Evolutionary conservation across 1,140 invertebrate genomes (phyloP).

Genomic region (Druon quercuslanigerum): DNA sequence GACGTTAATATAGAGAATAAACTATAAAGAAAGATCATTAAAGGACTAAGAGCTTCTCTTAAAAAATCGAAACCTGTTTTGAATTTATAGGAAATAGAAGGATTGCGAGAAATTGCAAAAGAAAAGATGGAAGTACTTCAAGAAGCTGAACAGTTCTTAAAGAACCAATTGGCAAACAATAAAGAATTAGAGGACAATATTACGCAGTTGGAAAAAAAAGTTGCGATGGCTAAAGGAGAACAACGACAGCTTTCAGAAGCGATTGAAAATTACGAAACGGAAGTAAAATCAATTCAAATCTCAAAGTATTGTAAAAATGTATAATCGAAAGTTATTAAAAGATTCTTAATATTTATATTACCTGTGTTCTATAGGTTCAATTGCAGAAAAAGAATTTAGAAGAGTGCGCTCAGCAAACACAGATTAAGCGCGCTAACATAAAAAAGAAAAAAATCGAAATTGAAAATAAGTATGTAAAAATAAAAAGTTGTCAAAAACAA

Average conservation of each 20-base stretch:
- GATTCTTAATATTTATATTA: conserved; percentile 22
- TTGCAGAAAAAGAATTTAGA: conserved; percentile 55
- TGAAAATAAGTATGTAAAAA: conserved; percentile 57
- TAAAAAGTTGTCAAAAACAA: conserved; percentile 54
- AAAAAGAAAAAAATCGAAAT: conserved; percentile 59
- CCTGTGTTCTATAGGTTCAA: conserved; percentile 46
- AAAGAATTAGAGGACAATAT: conserved; percentile 57
- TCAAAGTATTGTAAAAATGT: not conserved
- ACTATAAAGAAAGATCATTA: no score
- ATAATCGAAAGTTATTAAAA: conserved; percentile 27
- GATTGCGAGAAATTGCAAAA: conserved; percentile 52
- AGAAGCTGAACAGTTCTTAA: conserved; percentile 65
- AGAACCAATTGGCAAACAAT: conserved; percentile 61
- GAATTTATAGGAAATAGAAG: conserved; percentile 64
- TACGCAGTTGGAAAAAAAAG: conserved; percentile 58
- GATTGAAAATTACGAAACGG: conserved; percentile 42
- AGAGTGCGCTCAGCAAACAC: conserved; percentile 48
- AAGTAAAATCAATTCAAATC: conserved; percentile 43
- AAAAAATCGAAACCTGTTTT: not conserved
- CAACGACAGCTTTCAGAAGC: conserved; percentile 48
- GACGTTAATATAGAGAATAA: no score
- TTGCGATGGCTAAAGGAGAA: conserved; percentile 53
- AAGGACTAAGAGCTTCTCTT: no score
- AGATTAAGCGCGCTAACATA: conserved; percentile 51
- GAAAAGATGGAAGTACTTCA: conserved; percentile 55